Base-by-base conservation (phyloP, 2,797 vertebrate species). In the Emys orbicularis region DNA sequence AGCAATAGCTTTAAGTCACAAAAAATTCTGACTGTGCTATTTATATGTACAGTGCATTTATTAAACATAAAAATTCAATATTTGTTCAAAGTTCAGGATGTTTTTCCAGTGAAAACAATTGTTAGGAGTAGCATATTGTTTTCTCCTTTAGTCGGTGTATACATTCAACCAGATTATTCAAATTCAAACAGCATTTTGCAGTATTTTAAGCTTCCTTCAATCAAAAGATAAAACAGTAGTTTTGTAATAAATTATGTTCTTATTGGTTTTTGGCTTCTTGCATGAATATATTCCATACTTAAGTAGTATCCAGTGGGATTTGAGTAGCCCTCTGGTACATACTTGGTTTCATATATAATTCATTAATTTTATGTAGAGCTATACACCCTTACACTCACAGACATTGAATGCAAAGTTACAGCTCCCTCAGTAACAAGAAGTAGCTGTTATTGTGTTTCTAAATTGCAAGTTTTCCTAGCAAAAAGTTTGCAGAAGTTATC, bases 91-190 rank as follows among this genome's bases (percentile, higher is more conserved):
- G 59, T 95, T 97, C 93, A 89, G 41, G 94, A 94, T 95, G 93
- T 94, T 90, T 41, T 95, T 92, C 89, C 88, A 97, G 95, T 61
- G 93, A 97, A 97, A 97, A 94, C 94, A 93, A 97, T 90, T 96
- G 84, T 95, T 93, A 41, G 68, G 10, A 37, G 5, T 3, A 72
- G 88, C 94, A 72, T 92, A 97, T 96, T 97, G 93, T 97, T 94
- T 96, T 80, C 68, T 44, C 81, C 90, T 93, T 90, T 95, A 96
- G 96, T 96, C 94, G 92, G 95, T 94, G 92, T 93, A 88, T 90
- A 96, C 92, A 96, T 41, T 72, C 94, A 92, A 95, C 88, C 91
- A 90, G 96, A 84, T 91, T 56, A 86, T 94, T 94, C 93, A 94
- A 93, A 93, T 91, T 95, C 21, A 96, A 95, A 92, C 84, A 92